phyloP scores from a whole-genome alignment of 1,140 invertebrate species.

The Hirudo medicinalis region DNA sequence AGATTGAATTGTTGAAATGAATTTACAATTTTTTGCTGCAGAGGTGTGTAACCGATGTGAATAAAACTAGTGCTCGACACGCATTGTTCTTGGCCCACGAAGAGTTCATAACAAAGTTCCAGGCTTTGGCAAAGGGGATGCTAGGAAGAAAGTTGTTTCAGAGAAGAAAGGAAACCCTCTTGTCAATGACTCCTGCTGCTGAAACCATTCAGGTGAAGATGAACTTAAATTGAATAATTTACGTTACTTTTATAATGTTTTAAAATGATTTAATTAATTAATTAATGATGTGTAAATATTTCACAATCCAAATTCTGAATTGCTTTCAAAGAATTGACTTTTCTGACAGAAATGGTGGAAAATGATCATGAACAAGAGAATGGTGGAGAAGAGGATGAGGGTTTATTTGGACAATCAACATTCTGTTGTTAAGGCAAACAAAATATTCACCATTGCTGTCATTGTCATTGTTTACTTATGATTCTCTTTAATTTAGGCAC shows the following conservation, averaged over 20 bases:
- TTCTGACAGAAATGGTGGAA: conserved; percentile 53
- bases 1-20: neutral
- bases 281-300: no score
- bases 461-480: conserved; percentile 3
- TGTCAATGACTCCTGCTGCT: conserved; percentile 45
- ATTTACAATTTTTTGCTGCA: conserved; percentile 18
- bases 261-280: no score
- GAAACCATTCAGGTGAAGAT: conserved; percentile 46
- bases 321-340: neutral
- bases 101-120: conserved; percentile 43
- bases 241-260: no score
- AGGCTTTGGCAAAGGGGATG: conserved; percentile 53
- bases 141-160: conserved; percentile 47
- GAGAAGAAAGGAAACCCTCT: conserved; percentile 43
- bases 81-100: conserved; percentile 38
- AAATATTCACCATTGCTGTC: neutral
- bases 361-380: conserved; percentile 42
- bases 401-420: conserved; percentile 30
- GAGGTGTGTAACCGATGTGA: conserved; percentile 36
- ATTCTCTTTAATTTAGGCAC: conserved; percentile 29
- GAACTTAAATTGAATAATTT: neutral
- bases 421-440: conserved; percentile 31
- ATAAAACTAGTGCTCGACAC: conserved; percentile 34
- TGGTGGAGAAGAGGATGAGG: conserved; percentile 37
- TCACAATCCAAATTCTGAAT: neutral